Conservation (phyloP, 2,797 vertebrate species). For the Acanthurus lineatus region DNA sequence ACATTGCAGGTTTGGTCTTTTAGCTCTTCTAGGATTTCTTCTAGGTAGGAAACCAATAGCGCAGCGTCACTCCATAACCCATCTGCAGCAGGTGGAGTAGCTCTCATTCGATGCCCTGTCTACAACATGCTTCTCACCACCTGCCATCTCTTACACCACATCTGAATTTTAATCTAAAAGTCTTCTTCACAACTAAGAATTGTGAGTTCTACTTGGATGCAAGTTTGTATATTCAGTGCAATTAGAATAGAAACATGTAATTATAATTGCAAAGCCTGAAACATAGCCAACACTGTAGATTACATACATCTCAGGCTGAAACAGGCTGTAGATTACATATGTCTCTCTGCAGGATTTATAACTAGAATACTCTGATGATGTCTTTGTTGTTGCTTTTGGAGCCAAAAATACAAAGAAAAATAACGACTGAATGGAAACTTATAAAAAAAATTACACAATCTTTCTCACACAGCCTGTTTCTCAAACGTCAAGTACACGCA, state of each 20-base stretch:
- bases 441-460: constrained; percentile 60
- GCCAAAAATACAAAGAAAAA: constrained; percentile 2
- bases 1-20: neutral
- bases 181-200: neutral
- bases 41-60: neutral
- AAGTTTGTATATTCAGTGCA: no score
- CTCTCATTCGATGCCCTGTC: neutral
- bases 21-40: neutral
- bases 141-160: neutral
- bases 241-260: no score
- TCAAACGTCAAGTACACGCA: constrained; percentile 44
- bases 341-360: neutral
- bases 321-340: neutral
- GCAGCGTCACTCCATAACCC: neutral
- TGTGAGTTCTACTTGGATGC: neutral
- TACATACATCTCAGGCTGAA: neutral
- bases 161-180: neutral
- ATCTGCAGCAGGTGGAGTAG: neutral
- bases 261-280: no score
- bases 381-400: neutral
- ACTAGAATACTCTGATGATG: neutral
- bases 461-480: constrained; percentile 42
- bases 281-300: no score
- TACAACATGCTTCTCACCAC: neutral
- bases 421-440: constrained; percentile 27